Base-by-base conservation (phyloP, 2,797 vertebrate species). In the Percopsis omiscomaycus region DNA sequence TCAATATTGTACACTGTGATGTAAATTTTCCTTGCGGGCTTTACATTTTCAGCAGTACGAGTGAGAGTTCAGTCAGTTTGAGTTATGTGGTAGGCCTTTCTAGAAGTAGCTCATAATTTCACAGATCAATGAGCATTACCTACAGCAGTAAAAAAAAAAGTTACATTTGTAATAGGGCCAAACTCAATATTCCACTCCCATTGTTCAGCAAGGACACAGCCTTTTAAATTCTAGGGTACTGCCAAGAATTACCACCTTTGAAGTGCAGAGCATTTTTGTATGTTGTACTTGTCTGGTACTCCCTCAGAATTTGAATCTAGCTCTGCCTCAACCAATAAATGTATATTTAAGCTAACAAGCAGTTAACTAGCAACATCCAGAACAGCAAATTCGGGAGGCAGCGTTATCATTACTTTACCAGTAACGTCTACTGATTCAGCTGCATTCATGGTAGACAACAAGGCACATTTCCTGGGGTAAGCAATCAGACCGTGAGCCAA, bases 61-160 rank as follows among this genome's bases (percentile, higher is more conserved):
- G 78, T 82, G 79, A 88, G 82, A 83, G 84, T 89, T 90, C 83
- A 84, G 82, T 71, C 80, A 37, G 60, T 64, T 73, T 86, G 84
- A 90, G 78, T 86, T 74, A 88, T 86, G 83, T 77, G 84, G 71
- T 69, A 69, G 71, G 66, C 59, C 72, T 88, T 87, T 89, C 78
- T 88, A 91, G 90, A 82, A 82, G 86, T 77, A 66, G 75, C 84
- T 89, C 88, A 90, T 92, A 88, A 92, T 92, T 92, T 92, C 89
- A 91, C 86, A 90, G 89, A 91, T 91, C 89, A 90, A 89, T 89
- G 88, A 86, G 81, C 89, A 91, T 90, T 88, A 92, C 88, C 88
- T 85, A 84, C 82, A 72, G 85, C 67, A 59, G 75, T 84, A 72
- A 88, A 81, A 63, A 57, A 64, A 50, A 47, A 55, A 81, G 64